These are phyloP conservation scores for Caloenas nicobarica DNA, from an alignment of 2,113 vertebrate species.

Conservation along the genomic window DNA sequence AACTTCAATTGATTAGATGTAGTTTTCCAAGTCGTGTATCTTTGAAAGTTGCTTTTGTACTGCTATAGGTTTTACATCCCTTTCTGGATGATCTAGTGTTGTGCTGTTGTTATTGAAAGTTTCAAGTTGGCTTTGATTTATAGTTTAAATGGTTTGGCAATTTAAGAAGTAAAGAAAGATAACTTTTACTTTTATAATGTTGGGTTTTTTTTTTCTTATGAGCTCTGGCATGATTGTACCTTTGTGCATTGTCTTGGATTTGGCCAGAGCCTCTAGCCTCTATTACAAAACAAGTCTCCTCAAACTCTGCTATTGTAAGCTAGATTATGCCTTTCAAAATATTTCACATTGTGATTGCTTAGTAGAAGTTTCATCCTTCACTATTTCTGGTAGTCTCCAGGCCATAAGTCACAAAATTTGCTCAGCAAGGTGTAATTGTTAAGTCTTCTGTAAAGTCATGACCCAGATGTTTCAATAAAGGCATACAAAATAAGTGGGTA, in stretches of 20 bases:
- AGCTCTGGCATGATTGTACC: neutral
- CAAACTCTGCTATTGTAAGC: neutral
- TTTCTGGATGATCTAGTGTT: neutral
- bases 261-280: neutral
- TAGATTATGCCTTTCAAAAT: neutral
- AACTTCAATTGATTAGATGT: neutral
- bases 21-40: neutral
- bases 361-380: neutral
- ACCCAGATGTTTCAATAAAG: neutral
- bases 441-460: neutral
- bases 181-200: neutral
- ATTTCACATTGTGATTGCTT: neutral
- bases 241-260: neutral
- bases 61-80: neutral
- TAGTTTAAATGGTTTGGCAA: neutral
- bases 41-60: neutral
- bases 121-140: accelerated
- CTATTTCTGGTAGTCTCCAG: neutral
- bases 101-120: neutral
- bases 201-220: neutral
- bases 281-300: neutral
- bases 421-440: neutral
- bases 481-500: neutral
- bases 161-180: neutral
- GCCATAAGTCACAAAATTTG: neutral